Evolutionary conservation across 2,888 invertebrate species (phyloP), one percentile per base, ranked within the genome.

Genomic region (Barypeithes pellucidus): DNA sequence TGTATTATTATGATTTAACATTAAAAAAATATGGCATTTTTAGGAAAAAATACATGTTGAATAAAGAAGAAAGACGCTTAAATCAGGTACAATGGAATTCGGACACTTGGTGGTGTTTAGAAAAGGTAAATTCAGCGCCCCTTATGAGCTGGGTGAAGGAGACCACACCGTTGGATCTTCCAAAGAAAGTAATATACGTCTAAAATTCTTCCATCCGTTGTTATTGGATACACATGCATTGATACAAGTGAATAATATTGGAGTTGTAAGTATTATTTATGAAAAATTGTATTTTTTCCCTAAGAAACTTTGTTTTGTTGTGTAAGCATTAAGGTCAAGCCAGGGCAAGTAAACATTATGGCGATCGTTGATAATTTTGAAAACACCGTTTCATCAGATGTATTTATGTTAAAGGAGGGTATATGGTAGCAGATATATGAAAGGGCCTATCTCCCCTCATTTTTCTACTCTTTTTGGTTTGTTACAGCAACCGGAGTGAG

Each of bases 81-180:
- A 24, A 24, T 24, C 20, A 7, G 12, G 12, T 50, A 50, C 7
- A 29, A 54, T 57, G 54, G 54, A 29, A 33, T 57, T 57, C 9
- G 54, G 54, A 11, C 33, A 20, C 22, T 11, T 70, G 5, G 61
- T 79, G 16, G 62, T 77, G 39, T 72, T 76, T 63, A 73, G 74
- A 9, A 77, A 76, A 14, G 75, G 72, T 45, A 50, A 73, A 14
- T 20, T 47, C 12, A 67, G 75, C 8, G 62, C 74, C 7, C 24
- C 60, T 20, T 78, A 77, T 67, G 60, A 70, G 12, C 67, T 81
- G 7, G 29, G 54, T 2, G 33, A 63, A 36, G 78, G 76, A 43
- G 68, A 71, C 63, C 78, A 69, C 16, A 77, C 71, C 7, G 77
- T 81, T 54, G 81, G 81, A 24, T 70, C 76, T 22, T 63, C 75